Base-by-base conservation (phyloP, 1,140 invertebrate species). In the Drosophila hydei region DNA sequence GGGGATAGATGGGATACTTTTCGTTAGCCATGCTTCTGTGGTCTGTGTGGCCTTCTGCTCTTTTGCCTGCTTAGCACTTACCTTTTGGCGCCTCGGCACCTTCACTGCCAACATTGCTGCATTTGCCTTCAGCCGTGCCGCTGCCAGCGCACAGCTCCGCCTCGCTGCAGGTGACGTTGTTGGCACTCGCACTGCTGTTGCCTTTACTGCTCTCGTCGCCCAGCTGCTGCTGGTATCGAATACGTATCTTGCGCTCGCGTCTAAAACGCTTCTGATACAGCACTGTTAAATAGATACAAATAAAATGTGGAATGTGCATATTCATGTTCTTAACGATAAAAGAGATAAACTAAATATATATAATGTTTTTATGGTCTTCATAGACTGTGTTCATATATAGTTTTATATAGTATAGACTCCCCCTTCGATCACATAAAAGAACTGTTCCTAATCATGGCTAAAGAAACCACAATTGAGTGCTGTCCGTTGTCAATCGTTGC, bases 261-360 rank as follows among this genome's bases (percentile, higher is more conserved):
- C 96, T 95, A 90, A 97, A 93, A 36, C 97, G 94, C 88, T 97
- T 97, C 91, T 97, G 96, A 91, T 97, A 96, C 71, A 96, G 93
- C 61, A 96, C 97, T 97, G 94, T 6, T 93, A 95, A 89, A 80
- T 91, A 23, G 23, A 25, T n/a, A 12, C 9, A 52, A 14, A 52
- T 36, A 7, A 4, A n/a, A n/a, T n/a, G n/a, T n/a, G n/a, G n/a
- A n/a, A n/a, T n/a, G n/a, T n/a, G n/a, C n/a, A n/a, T n/a, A n/a
- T n/a, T n/a, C n/a, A n/a, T n/a, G n/a, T n/a, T n/a, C n/a, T n/a
- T n/a, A n/a, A n/a, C n/a, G n/a, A n/a, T n/a, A n/a, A n/a, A n/a
- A n/a, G n/a, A n/a, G n/a, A n/a, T n/a, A n/a, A 33, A 36, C 27
- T 30, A 30, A 30, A 30, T 9, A 30, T 30, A 8, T 9, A 30